These are phyloP conservation scores for Rallus crepitans DNA, from an alignment of 2,797 vertebrate genomes.

Conservation along the genomic window DNA sequence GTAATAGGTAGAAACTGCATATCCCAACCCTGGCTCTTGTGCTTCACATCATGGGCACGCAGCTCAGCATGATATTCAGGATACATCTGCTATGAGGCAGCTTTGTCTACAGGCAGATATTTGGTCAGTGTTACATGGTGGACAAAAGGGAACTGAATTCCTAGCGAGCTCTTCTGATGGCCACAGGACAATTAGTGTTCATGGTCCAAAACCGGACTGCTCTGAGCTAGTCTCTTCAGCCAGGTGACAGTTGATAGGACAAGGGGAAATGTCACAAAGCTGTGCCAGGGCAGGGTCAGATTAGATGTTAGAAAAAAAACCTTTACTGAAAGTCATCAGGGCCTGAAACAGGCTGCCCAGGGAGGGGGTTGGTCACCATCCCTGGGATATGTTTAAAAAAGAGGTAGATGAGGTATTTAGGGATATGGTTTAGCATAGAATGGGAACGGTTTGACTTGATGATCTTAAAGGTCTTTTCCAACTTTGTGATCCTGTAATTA, in stretches of 20 bases:
- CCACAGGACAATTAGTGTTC: neutral
- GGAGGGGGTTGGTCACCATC: too few relatives aligned
- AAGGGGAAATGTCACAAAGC: too few relatives aligned
- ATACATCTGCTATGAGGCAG: neutral
- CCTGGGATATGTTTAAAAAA: too few relatives aligned
- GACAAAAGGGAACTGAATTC: neutral
- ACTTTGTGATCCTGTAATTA: neutral
- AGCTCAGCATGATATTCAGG: neutral
- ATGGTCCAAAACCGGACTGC: neutral
- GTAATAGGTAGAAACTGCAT: neutral
- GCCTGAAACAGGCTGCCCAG: too few relatives aligned
- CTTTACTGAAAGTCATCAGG: too few relatives aligned
- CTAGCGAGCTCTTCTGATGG: neutral
- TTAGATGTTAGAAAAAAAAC: too few relatives aligned
- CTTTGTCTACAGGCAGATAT: neutral
- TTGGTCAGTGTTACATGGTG: neutral
- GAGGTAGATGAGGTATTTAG: too few relatives aligned
- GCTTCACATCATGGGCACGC: neutral
- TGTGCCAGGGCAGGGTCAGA: too few relatives aligned
- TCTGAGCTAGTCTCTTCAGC: neutral
- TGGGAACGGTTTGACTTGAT: too few relatives aligned
- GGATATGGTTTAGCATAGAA: too few relatives aligned
- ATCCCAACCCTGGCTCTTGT: neutral
- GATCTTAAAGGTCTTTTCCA: too few relatives aligned
- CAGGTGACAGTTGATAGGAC: too few relatives aligned